Evolutionary conservation across 2,113 vertebrate species (phyloP).

Genomic region (Marmota flaviventris): DNA sequence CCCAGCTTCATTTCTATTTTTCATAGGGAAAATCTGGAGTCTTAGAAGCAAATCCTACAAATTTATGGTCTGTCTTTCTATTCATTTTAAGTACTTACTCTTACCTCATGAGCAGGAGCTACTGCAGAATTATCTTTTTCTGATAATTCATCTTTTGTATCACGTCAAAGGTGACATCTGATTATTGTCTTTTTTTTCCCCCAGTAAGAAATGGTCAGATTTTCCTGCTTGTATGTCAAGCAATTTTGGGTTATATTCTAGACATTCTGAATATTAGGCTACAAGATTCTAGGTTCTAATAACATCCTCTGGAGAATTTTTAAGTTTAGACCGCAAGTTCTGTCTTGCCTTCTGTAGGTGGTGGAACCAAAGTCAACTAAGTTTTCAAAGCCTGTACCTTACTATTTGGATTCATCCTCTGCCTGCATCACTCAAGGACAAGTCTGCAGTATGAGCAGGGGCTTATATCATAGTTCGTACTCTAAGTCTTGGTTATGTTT

Average conservation of each 20-base stretch:
- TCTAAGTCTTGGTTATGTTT: neutral
- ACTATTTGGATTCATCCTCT: neutral
- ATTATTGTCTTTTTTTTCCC: neutral
- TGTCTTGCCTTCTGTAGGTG: neutral
- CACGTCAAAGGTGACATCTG: neutral
- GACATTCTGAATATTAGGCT: neutral
- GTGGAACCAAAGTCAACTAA: neutral
- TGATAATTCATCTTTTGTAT: neutral
- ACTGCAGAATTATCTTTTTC: slow-evolving; percentile 8
- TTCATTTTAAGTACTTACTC: slow-evolving; percentile 27
- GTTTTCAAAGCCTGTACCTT: neutral
- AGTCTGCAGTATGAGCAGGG: neutral
- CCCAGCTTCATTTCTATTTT: slow-evolving; percentile 19
- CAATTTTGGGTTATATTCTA: neutral
- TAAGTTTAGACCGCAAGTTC: neutral
- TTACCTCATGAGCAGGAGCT: neutral
- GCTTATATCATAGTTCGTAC: neutral
- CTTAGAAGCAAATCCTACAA: neutral
- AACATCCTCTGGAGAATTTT: neutral
- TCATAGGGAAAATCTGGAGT: neutral
- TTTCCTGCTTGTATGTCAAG: neutral
- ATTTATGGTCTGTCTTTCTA: neutral
- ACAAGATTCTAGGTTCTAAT: neutral
- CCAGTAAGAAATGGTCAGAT: neutral
- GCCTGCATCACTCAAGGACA: neutral